These are phyloP conservation scores for Choreutis nemorana DNA, from an alignment of 2,888 invertebrate genomes.

Conservation along the genomic window DNA sequence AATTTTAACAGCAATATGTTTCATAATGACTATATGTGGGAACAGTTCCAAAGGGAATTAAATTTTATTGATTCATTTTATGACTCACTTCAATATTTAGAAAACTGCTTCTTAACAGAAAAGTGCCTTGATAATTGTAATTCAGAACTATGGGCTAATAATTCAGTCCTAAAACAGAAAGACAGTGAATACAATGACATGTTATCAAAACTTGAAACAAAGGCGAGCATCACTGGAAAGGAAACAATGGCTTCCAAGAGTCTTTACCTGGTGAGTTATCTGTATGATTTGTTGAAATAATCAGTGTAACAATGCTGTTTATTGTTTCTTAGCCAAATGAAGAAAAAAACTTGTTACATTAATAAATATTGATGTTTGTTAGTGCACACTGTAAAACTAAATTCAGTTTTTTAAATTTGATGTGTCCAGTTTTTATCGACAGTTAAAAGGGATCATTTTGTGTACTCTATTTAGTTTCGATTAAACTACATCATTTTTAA, in stretches of 20 bases:
- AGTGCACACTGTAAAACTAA: too few species aligned
- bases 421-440: too few species aligned
- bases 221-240: conserved; percentile 31
- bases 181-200: conserved; percentile 35
- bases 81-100: conserved; percentile 53
- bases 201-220: conserved; percentile 42
- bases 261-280: conserved; percentile 62
- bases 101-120: conserved; percentile 36
- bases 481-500: too few species aligned
- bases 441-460: too few species aligned
- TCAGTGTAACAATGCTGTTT: too few species aligned
- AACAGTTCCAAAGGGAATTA: conserved; percentile 53
- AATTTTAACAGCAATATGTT: conserved; percentile 35
- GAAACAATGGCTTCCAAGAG: conserved; percentile 60
- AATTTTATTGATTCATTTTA: conserved; percentile 60
- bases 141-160: conserved; percentile 29
- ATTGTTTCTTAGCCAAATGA: too few species aligned
- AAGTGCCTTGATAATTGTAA: conserved; percentile 29
- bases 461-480: too few species aligned
- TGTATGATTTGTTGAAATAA: too few species aligned
- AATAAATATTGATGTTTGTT: too few species aligned
- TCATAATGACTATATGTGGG: conserved; percentile 40
- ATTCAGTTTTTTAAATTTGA: too few species aligned
- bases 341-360: too few species aligned
- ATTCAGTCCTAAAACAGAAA: conserved; percentile 26